phyloP scores from a whole-genome alignment of 2,888 invertebrate genomes.

The Chymomyza fuscimana region DNA sequence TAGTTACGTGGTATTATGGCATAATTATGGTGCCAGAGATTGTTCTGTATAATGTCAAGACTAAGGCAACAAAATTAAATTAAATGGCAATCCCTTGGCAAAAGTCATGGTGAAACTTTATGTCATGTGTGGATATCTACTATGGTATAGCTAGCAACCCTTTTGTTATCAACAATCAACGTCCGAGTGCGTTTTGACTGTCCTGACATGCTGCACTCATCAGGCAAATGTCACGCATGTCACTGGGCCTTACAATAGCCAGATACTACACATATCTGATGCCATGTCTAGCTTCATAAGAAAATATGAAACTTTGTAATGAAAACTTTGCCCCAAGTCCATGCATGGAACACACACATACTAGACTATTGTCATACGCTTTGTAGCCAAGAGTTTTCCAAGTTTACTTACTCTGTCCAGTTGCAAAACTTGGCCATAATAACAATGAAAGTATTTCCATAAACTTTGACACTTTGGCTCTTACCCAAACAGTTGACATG shows the following conservation, averaged over 20 bases:
- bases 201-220: constrained; percentile 38
- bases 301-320: constrained; percentile 34
- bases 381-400: constrained; percentile 28
- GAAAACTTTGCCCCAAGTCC: constrained; percentile 44
- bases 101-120: constrained; percentile 1
- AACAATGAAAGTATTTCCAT: constrained; percentile 31
- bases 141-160: constrained; percentile 33
- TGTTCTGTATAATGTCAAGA: neutral
- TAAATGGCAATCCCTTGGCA: neutral
- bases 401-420: constrained; percentile 58
- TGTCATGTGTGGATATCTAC: neutral
- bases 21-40: neutral
- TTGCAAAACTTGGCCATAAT: constrained; percentile 38
- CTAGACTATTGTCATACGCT: neutral
- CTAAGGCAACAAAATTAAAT: neutral
- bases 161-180: constrained; percentile 45
- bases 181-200: constrained; percentile 27
- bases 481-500: constrained; percentile 50
- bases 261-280: constrained; percentile 47
- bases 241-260: constrained; percentile 56
- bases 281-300: constrained; percentile 22
- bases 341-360: neutral
- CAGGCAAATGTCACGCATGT: constrained; percentile 66
- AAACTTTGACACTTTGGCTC: constrained; percentile 62
- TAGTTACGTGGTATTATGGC: neutral